phyloP scores from a whole-genome alignment of 1,140 invertebrate species.

The Trichonephila clavipes region DNA sequence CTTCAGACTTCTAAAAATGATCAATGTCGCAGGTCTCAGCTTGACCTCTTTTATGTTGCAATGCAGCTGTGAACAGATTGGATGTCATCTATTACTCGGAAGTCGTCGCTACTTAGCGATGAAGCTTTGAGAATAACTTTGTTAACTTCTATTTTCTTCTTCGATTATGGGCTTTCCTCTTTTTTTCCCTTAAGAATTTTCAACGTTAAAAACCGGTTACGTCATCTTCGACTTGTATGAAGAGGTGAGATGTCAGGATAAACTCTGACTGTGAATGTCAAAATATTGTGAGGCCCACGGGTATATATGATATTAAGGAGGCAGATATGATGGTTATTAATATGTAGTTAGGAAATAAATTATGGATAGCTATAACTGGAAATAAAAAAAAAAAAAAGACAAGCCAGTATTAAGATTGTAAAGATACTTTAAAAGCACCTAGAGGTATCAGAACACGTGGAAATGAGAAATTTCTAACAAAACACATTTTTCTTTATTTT shows the following conservation, averaged over 20 bases:
- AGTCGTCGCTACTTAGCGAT: slow-evolving; percentile 19
- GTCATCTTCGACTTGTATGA: slow-evolving; percentile 20
- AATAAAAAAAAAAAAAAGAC: no score
- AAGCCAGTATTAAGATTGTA: no score
- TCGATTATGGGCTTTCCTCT: neutral
- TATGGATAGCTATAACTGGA: no score
- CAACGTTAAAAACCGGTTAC: slow-evolving; percentile 28
- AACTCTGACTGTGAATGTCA: neutral
- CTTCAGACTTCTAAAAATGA: slow-evolving; percentile 10
- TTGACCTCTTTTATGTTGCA: slow-evolving; percentile 44
- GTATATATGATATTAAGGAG: neutral
- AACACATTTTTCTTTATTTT: no score
- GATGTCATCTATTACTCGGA: slow-evolving; percentile 31
- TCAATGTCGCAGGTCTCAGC: neutral
- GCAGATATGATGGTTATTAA: neutral
- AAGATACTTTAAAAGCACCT: no score
- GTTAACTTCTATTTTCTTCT: neutral
- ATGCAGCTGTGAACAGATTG: slow-evolving; percentile 52
- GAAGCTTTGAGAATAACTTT: slow-evolving; percentile 5
- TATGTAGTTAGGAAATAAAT: neutral
- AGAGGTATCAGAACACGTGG: no score
- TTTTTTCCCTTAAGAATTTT: neutral
- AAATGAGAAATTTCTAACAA: no score
- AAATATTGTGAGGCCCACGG: slow-evolving; percentile 22
- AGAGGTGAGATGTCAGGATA: slow-evolving; percentile 3